Evolutionary conservation across 2,113 vertebrate genomes (phyloP).

Genomic region (Peromyscus californicus): DNA sequence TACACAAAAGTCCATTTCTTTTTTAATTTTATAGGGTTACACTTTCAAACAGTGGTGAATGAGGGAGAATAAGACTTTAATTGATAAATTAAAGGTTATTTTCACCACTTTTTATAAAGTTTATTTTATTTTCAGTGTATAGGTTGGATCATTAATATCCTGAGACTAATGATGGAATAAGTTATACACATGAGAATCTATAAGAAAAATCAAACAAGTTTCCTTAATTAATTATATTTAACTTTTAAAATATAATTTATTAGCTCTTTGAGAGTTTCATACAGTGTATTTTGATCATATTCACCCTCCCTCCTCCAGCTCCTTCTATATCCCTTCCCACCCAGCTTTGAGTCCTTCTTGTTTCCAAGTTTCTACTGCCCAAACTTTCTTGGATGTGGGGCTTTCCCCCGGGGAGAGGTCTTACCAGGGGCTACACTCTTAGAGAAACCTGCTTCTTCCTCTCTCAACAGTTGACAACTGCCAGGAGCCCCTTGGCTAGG

Average conservation of each 20-base stretch:
- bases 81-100: constrained; percentile 39
- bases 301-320: not conserved
- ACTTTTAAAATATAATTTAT: not conserved
- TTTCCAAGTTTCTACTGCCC: not conserved
- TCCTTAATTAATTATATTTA: not conserved
- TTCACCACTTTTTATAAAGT: not conserved
- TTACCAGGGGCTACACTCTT: not conserved
- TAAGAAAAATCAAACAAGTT: not conserved
- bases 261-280: not conserved
- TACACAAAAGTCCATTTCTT: constrained; percentile 1
- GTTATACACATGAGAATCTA: not conserved
- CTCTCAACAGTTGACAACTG: not conserved
- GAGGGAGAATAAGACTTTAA: not conserved
- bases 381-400: not conserved
- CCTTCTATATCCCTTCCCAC: not conserved
- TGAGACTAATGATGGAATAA: not conserved
- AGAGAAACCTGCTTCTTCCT: not conserved
- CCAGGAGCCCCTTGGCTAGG: not conserved
- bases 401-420: not conserved
- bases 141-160: not conserved
- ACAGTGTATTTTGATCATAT: not conserved
- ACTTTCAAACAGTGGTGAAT: not conserved
- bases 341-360: not conserved
- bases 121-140: not conserved
- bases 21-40: constrained; percentile 31